A percentile compares a stretch with the other conserved stretches of the same genome.
Evolutionary conservation across 2,888 invertebrate species (phyloP).

Genomic region (Hedychridium roseum): DNA sequence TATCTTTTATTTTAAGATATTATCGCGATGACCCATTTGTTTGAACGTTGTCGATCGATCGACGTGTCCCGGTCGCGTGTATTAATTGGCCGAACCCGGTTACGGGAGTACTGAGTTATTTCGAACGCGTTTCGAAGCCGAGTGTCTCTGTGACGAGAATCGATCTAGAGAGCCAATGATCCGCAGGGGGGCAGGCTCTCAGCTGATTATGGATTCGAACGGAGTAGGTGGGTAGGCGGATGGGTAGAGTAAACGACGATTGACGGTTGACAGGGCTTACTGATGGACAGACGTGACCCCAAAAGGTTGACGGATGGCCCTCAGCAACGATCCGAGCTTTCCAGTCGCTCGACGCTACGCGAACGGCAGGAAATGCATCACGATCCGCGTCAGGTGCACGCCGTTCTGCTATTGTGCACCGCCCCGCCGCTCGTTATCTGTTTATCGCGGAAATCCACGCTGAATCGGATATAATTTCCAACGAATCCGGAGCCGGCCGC

Average conservation of each 20-base stretch:
- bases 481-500: slow-evolving; percentile 19
- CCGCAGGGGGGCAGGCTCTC: slow-evolving; percentile 31
- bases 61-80: no score
- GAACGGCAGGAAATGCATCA: slow-evolving; percentile 44
- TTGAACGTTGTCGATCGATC: no score
- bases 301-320: slow-evolving; percentile 56
- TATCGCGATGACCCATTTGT: no score
- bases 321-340: slow-evolving; percentile 26
- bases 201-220: slow-evolving; percentile 45
- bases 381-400: slow-evolving; percentile 41
- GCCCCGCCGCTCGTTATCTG: slow-evolving; percentile 19
- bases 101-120: no score
- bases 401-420: slow-evolving; percentile 22
- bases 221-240: slow-evolving; percentile 21
- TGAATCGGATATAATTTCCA: slow-evolving; percentile 18
- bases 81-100: no score
- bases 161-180: no score
- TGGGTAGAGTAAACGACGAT: slow-evolving; percentile 58
- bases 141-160: no score
- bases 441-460: slow-evolving; percentile 24
- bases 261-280: slow-evolving; percentile 51
- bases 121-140: no score
- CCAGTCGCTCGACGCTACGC: slow-evolving; percentile 9
- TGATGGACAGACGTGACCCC: slow-evolving; percentile 51
- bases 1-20: no score